Percentiles rank a stretch among this genome's conserved stretches.
These are phyloP conservation scores for Solenopsis invicta DNA, from an alignment of 1,140 invertebrate genomes.

Conservation along the genomic window DNA sequence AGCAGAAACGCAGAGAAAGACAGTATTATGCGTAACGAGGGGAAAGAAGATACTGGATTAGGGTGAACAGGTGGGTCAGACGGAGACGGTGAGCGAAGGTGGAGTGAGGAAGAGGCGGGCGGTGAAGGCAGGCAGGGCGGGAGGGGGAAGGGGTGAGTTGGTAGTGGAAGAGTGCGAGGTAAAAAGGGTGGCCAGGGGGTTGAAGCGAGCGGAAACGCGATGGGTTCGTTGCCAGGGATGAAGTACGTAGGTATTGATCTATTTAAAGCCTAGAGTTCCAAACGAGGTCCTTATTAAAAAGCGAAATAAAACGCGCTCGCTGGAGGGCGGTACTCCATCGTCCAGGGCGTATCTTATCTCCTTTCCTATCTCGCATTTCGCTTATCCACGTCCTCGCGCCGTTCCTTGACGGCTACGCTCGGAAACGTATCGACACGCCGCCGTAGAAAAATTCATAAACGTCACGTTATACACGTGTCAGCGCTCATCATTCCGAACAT, in stretches of 20 bases:
- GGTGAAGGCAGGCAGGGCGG: constrained; percentile 66
- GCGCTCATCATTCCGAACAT: neutral
- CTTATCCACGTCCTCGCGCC: constrained; percentile 46
- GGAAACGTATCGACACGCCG: constrained; percentile 4
- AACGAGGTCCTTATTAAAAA: constrained; percentile 87
- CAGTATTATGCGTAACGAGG: constrained; percentile 55
- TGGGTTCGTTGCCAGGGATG: constrained; percentile 85
- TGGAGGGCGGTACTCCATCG: constrained; percentile 62
- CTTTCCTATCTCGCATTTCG: constrained; percentile 57
- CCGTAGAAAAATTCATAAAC: constrained; percentile 31
- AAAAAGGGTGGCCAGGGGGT: constrained; percentile 79
- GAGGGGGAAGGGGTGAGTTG: constrained; percentile 37
- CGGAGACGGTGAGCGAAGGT: constrained; percentile 68
- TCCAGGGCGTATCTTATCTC: constrained; percentile 61
- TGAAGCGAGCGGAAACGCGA: constrained; percentile 77
- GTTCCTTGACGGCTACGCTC: constrained; percentile 36
- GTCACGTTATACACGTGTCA: neutral
- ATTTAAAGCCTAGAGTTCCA: constrained; percentile 87
- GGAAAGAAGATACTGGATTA: constrained; percentile 55
- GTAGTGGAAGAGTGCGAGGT: constrained; percentile 73
- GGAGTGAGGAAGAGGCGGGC: constrained; percentile 59
- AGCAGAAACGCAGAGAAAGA: constrained; percentile 50
- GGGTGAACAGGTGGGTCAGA: constrained; percentile 64
- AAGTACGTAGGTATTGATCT: constrained; percentile 87
- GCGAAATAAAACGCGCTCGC: constrained; percentile 84